Conservation (phyloP, 2,797 vertebrate species). For the Hoplostethus atlanticus region DNA sequence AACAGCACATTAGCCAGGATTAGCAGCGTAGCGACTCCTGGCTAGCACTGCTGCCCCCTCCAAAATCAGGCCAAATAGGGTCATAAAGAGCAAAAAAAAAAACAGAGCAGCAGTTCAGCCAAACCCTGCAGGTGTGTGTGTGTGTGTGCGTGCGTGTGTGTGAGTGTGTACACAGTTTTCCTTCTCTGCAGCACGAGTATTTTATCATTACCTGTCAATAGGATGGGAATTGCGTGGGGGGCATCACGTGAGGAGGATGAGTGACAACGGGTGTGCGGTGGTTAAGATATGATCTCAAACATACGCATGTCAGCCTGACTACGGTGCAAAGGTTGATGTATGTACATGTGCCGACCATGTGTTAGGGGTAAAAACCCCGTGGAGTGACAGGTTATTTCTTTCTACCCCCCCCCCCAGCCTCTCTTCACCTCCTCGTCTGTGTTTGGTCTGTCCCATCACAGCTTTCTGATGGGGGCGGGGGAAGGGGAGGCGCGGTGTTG, state of each 20-base stretch:
- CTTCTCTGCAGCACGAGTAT: conserved; percentile 4
- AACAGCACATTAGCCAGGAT: conserved; percentile 85
- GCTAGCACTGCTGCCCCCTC: conserved; percentile 62
- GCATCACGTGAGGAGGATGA: neutral
- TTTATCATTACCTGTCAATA: conserved; percentile 29
- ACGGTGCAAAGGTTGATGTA: conserved; percentile 61
- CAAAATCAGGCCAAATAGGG: conserved; percentile 63
- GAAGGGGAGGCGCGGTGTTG: conserved; percentile 33
- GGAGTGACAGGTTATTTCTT: conserved; percentile 71
- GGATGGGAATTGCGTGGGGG: neutral
- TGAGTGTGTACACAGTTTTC: neutral
- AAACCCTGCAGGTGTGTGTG: conserved; percentile 21
- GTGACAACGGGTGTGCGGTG: conserved; percentile 15
- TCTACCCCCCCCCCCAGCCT: neutral
- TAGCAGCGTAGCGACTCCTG: conserved; percentile 75
- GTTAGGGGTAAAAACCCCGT: conserved; percentile 61
- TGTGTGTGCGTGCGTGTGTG: conserved; percentile 8
- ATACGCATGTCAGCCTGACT: conserved; percentile 37
- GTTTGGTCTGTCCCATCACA: conserved; percentile 62
- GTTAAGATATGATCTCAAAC: conserved; percentile 58
- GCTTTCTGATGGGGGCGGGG: conserved; percentile 10
- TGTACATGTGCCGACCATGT: conserved; percentile 55
- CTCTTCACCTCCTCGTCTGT: conserved; percentile 36
- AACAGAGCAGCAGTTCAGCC: conserved; percentile 13
- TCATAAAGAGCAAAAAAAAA: conserved; percentile 47